phyloP scores from a whole-genome alignment of 92 coral and sea anemone species.

The Epizoanthus illoricatus region DNA sequence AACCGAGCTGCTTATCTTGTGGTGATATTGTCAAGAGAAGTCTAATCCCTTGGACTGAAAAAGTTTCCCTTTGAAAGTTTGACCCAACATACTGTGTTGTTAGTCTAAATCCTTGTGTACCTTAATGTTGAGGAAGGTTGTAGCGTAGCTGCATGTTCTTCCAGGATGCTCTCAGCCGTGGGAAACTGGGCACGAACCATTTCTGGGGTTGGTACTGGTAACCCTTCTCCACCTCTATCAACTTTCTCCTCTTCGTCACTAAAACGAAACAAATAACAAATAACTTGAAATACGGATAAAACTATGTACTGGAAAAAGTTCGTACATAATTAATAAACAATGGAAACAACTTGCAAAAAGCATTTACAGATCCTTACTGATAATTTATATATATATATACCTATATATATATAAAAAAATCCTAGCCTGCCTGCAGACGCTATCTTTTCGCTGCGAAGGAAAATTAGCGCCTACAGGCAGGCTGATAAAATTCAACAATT shows the following conservation, averaged over 20 bases:
- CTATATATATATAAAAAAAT: no score
- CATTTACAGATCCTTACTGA: background rate
- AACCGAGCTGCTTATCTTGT: no score
- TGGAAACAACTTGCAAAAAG: background rate
- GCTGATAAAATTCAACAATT: no score
- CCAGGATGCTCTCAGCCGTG: slow-evolving; percentile 71
- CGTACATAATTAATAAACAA: background rate
- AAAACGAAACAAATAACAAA: background rate
- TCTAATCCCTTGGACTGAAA: no score
- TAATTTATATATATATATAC: no score
- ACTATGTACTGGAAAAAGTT: no score
- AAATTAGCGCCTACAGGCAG: no score
- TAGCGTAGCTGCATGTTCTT: slow-evolving; percentile 54
- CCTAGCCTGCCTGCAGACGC: no score
- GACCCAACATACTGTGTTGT: background rate
- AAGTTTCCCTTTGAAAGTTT: background rate
- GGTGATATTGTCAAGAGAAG: no score
- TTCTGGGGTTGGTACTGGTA: slow-evolving; percentile 90
- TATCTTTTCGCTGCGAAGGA: no score
- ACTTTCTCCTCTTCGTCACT: slow-evolving; percentile 76
- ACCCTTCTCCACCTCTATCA: slow-evolving; percentile 60
- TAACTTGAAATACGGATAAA: no score
- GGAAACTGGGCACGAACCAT: slow-evolving; percentile 98
- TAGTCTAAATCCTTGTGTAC: slow-evolving; percentile 22
- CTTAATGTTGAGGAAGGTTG: slow-evolving; percentile 68